phyloP scores from a whole-genome alignment of 1,140 invertebrate species.

The Aricia agestis region DNA sequence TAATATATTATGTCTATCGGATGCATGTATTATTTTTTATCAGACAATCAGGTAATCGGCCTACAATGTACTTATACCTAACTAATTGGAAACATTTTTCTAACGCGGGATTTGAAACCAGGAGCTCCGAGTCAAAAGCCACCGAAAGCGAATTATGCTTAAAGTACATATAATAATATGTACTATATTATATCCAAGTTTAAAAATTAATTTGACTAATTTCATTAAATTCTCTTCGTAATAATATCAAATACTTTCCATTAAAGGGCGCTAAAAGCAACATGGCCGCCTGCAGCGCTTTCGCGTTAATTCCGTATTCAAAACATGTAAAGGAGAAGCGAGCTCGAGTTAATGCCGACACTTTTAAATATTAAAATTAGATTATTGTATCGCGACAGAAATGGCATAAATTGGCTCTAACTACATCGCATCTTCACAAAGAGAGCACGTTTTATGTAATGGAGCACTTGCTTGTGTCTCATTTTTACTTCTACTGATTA shows the following conservation, averaged over 20 bases:
- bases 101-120: too few species aligned
- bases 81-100: too few species aligned
- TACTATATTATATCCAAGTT: too few species aligned
- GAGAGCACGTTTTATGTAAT: conserved; percentile 21
- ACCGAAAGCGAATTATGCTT: too few species aligned
- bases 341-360: conserved; percentile 58
- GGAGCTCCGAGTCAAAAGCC: too few species aligned
- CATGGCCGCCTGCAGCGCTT: conserved; percentile 56
- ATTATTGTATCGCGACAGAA: conserved; percentile 59
- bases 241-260: conserved; percentile 41
- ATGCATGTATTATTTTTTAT: too few species aligned
- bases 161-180: too few species aligned
- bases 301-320: conserved; percentile 65
- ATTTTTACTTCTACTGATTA: neutral
- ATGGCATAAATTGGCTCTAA: conserved; percentile 53
- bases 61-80: too few species aligned
- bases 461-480: conserved; percentile 1
- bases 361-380: conserved; percentile 70
- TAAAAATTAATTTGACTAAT: conserved; percentile 3
- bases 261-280: conserved; percentile 70
- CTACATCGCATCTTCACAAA: conserved; percentile 30
- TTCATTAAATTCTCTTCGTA: conserved; percentile 16
- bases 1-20: too few species aligned
- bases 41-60: too few species aligned
- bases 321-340: conserved; percentile 51